Conservation (phyloP, 2,888 invertebrate species). For the Acleris laterana region DNA sequence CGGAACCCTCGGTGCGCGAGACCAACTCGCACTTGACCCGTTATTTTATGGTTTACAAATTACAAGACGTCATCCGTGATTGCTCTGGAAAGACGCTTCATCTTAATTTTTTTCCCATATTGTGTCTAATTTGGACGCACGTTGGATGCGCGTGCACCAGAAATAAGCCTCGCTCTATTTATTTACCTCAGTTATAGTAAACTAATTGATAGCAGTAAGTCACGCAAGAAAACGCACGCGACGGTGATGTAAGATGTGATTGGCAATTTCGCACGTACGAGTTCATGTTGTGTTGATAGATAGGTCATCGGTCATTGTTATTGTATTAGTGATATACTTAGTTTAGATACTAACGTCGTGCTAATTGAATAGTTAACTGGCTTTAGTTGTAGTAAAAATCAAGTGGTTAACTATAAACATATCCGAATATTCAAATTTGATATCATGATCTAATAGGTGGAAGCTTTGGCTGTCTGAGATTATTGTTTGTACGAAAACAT, state of each 20-base stretch:
- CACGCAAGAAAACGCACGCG: constrained; percentile 21
- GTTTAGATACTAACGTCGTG: too few species aligned
- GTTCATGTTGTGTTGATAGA: neutral
- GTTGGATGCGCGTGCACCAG: constrained; percentile 23
- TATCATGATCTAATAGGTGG: too few species aligned
- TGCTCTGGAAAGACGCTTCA: constrained; percentile 20
- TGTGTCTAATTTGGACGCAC: constrained; percentile 28
- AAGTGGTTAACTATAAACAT: too few species aligned
- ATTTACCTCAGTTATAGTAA: constrained; percentile 28
- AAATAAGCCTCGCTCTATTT: constrained; percentile 32
- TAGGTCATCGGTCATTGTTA: too few species aligned
- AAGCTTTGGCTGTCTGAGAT: too few species aligned
- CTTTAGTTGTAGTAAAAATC: too few species aligned
- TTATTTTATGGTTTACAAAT: neutral
- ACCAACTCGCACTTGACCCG: too few species aligned
- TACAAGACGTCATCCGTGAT: neutral
- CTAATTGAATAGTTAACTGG: too few species aligned
- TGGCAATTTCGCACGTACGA: neutral
- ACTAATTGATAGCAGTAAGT: constrained; percentile 28
- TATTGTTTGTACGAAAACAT: too few species aligned
- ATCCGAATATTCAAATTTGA: too few species aligned
- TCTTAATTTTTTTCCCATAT: constrained; percentile 16
- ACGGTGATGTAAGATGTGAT: constrained; percentile 8
- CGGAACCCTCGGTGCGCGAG: too few species aligned
- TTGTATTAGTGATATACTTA: too few species aligned